Evolutionary conservation across 2,797 vertebrate species (phyloP), one percentile per base, ranked within the genome.

Genomic region (Danio aesculapii): DNA sequence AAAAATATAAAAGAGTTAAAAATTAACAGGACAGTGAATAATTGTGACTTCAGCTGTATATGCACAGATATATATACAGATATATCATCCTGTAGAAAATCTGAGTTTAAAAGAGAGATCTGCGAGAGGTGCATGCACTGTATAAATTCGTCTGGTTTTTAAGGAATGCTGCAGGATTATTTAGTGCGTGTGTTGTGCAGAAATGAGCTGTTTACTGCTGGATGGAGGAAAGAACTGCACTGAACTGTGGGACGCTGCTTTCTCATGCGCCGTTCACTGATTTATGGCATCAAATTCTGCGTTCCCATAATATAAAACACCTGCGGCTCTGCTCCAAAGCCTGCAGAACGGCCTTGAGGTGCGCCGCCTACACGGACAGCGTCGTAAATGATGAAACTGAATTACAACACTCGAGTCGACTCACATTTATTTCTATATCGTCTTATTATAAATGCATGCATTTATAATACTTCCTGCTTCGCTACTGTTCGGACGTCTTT

Each of bases 241-340:
- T 10, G 47, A 47, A 67, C 44, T 67, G n/a, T 49, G 66, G 12
- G 64, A 43, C 5, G 13, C 21, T 69, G 30, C 47, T 39, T 69
- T 39, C 52, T 69, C 47, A 68, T 16, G 66, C 21, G 19, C 6
- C 21, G 7, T 30, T 5, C 19, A 50, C 19, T 16, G 66, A 69
- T 69, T 69, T 69, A 69, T 39, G 6, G 64, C 64, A 49, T 49
- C 47, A 52, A 13, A n/a, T 52, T n/a, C 61, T 43, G 61, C 39
- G 1, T 43, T 63, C 14, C 61, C 5, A 10, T 41, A 69, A 69
- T 52, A 52, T 14, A 52, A 9, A 69, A 39, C 49, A 69, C 67
- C 67, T 52, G 19, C 66, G 13, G 66, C 66, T 52, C 47, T 7
- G 14, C 11, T 11, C 21, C 67, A n/a, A 53, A 16, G 16, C 13